Conservation (phyloP, 2,113 vertebrate genomes). For the Chauna torquata region DNA sequence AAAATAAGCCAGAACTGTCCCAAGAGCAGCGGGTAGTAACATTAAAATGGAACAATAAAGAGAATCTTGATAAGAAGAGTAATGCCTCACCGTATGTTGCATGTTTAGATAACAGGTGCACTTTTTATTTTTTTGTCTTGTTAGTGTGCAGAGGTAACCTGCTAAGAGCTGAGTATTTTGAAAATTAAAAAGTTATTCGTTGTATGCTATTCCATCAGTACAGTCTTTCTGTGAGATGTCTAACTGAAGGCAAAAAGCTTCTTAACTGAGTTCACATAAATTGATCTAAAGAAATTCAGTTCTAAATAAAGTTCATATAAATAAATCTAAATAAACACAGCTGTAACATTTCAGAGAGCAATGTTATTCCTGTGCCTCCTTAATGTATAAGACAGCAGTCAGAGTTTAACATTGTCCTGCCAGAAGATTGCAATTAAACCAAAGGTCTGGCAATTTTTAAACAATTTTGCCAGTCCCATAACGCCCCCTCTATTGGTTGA, state of each 20-base stretch:
- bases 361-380: not conserved
- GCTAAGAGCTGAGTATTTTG: not conserved
- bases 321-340: slow-evolving; percentile 45
- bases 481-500: not conserved
- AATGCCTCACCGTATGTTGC: too few relatives aligned
- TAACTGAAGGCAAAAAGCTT: slow-evolving; percentile 4
- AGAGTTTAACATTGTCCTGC: not conserved
- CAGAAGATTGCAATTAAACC: not conserved
- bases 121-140: not conserved
- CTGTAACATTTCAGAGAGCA: not conserved
- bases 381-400: not conserved
- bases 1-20: not conserved
- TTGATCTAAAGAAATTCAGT: not conserved
- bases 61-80: not conserved
- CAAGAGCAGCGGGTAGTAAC: not conserved
- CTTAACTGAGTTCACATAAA: slow-evolving; percentile 7
- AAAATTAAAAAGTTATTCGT: not conserved
- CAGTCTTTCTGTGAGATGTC: not conserved
- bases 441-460: not conserved
- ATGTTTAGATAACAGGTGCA: not conserved
- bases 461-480: not conserved
- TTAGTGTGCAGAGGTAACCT: not conserved
- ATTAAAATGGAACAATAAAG: not conserved
- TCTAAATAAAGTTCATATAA: slow-evolving; percentile 37
- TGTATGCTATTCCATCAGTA: not conserved